Base-by-base conservation (phyloP, 2,888 invertebrate species). In the Dromius quadrimaculatus region DNA sequence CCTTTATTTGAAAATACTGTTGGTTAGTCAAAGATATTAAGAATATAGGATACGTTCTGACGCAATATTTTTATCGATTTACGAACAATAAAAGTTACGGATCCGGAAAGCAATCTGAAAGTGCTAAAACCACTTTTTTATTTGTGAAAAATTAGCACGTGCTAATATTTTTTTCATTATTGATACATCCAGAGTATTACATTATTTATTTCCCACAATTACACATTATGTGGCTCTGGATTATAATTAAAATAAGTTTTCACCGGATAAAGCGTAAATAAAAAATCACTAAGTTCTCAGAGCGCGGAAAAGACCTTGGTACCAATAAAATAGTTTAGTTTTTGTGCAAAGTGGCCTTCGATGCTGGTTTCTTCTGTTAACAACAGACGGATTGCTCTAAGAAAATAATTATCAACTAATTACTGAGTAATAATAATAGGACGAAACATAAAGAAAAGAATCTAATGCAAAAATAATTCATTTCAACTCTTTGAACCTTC, bases 221-320 rank as follows among this genome's bases (percentile, higher is more conserved):
- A n/a, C n/a, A n/a, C n/a, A n/a, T n/a, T n/a, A n/a, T n/a, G n/a
- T n/a, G n/a, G n/a, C n/a, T n/a, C n/a, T n/a, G n/a, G n/a, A n/a
- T n/a, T n/a, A n/a, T 17, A 8, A 50, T 32, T 32, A 59, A 9
- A 22, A 32, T 2, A 11, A 43, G 28, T 68, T 57, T 68, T 15
- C 28, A 57, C 57, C 68, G 68, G 68, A 62, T n/a, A n/a, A n/a
- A n/a, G n/a, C 59, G 68, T 17, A 15, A 2, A 5, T 32, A 32
- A 61, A 59, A 68, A 59, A 41, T 22, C 19, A 32, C 61, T 1
- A 20, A 59, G 47, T 69, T 69, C 69, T 47, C 69, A 61, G n/a
- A n/a, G 69, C 61, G 66, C 69, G 71, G 70, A 68, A 72, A 64
- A 66, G 68, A 73, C 74, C 74, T 74, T 74, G 74, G 72, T 73